Evolutionary conservation across 2,113 vertebrate species (phyloP).

Genomic region (Pelecanoides urinatrix): DNA sequence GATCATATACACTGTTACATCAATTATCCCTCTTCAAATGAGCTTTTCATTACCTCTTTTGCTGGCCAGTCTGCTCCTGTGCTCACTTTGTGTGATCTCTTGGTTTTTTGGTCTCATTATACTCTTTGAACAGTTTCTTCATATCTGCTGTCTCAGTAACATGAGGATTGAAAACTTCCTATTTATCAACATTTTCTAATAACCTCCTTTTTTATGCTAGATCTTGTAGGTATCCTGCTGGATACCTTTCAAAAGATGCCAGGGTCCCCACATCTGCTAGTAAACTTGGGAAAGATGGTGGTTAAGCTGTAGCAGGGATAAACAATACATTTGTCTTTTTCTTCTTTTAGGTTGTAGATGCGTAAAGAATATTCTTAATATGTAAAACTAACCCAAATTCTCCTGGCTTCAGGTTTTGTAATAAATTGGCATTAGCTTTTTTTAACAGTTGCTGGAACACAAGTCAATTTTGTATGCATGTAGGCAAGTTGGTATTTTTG

Average conservation of each 20-base stretch:
- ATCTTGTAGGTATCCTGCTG: not conserved
- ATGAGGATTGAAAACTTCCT: not conserved
- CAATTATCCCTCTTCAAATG: not conserved
- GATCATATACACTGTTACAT: not conserved
- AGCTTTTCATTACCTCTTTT: not conserved
- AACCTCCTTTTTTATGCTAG: not conserved
- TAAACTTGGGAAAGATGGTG: not conserved
- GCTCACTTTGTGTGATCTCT: not conserved
- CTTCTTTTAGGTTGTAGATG: not conserved
- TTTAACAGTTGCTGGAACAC: not conserved
- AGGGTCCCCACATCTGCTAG: not conserved
- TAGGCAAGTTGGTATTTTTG: not conserved
- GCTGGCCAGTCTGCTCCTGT: not conserved
- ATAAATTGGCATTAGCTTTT: not conserved
- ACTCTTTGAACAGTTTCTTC: not conserved
- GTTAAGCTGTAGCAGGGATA: not conserved
- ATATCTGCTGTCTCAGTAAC: not conserved
- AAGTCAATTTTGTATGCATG: not conserved
- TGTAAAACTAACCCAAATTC: not conserved
- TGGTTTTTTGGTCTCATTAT: not conserved
- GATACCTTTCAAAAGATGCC: not conserved
- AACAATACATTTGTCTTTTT: not conserved
- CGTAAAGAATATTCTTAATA: not conserved
- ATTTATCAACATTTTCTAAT: not conserved
- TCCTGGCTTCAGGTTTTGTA: not conserved